phyloP scores from a whole-genome alignment of 2,797 vertebrate genomes.

The Hypotaenidia okinawae region DNA sequence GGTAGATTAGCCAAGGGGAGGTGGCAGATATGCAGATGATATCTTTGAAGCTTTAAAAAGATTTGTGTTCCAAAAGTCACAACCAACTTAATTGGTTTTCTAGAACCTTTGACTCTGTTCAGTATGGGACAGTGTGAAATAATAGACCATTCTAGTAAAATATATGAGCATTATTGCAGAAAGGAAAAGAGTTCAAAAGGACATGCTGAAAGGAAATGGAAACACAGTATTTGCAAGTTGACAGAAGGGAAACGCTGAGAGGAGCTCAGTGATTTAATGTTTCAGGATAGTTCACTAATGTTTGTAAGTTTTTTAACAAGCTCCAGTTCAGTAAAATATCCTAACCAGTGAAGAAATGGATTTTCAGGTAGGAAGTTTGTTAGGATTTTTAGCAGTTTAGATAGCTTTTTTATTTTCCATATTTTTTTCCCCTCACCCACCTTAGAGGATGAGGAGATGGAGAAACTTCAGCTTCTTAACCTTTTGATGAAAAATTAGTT shows the following conservation, averaged over 20 bases:
- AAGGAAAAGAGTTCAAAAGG: neutral
- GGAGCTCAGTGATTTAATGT: neutral
- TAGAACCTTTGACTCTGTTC: neutral
- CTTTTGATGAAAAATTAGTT: neutral
- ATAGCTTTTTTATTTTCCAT: neutral
- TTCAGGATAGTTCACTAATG: neutral
- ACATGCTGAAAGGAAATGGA: neutral
- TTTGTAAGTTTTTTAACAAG: neutral
- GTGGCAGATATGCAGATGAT: neutral
- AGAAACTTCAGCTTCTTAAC: neutral
- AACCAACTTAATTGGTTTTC: conserved; percentile 11
- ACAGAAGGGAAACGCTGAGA: neutral
- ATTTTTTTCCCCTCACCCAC: neutral
- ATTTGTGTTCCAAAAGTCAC: neutral
- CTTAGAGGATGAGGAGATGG: neutral
- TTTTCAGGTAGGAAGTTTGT: neutral
- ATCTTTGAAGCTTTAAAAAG: conserved; percentile 1
- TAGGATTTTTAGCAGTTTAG: neutral
- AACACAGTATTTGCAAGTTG: neutral
- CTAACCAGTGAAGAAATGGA: neutral
- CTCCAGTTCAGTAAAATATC: neutral
- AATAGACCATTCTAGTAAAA: neutral
- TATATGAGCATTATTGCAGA: neutral
- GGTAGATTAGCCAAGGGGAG: neutral
- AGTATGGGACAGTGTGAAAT: neutral